phyloP scores from a whole-genome alignment of 2,113 vertebrate genomes.

The Hiodon tergisus region DNA sequence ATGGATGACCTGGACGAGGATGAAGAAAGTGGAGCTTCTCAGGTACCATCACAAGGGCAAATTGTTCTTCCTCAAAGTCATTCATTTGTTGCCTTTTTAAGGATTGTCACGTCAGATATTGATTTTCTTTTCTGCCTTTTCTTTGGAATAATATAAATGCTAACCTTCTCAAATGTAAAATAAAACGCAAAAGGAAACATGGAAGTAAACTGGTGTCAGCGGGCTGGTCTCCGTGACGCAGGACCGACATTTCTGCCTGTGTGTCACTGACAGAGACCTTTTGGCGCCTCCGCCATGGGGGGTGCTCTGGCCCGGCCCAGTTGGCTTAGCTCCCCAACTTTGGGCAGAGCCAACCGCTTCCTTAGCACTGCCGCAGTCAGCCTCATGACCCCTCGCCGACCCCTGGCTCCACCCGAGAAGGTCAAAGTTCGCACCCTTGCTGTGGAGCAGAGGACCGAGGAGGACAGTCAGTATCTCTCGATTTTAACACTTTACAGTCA shows the following conservation, averaged over 20 bases:
- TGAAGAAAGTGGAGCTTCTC: conserved; percentile 73
- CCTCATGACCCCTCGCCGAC: conserved; percentile 87
- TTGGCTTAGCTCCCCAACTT: conserved; percentile 92
- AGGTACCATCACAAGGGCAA: conserved; percentile 54
- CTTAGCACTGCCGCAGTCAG: conserved; percentile 90
- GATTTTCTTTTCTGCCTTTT: neutral
- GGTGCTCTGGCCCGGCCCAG: conserved; percentile 80
- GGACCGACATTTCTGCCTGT: neutral
- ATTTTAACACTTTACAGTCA: too few species aligned
- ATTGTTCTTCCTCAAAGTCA: neutral
- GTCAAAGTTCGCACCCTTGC: conserved; percentile 82
- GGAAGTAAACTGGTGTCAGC: too few species aligned
- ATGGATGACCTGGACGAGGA: conserved; percentile 98
- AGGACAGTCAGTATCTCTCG: conserved; percentile 78
- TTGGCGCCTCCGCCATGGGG: conserved; percentile 76
- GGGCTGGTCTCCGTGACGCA: too few species aligned
- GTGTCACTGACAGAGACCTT: conserved; percentile 63
- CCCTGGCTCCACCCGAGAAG: conserved; percentile 78
- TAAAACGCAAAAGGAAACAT: too few species aligned
- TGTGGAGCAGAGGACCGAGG: conserved; percentile 85
- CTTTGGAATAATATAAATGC: too few species aligned
- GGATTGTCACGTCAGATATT: neutral
- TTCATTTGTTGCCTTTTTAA: neutral
- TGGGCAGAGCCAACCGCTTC: conserved; percentile 92
- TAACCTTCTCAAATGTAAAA: too few species aligned